phyloP scores from a whole-genome alignment of 2,797 vertebrate species.

The Mus caroli region DNA sequence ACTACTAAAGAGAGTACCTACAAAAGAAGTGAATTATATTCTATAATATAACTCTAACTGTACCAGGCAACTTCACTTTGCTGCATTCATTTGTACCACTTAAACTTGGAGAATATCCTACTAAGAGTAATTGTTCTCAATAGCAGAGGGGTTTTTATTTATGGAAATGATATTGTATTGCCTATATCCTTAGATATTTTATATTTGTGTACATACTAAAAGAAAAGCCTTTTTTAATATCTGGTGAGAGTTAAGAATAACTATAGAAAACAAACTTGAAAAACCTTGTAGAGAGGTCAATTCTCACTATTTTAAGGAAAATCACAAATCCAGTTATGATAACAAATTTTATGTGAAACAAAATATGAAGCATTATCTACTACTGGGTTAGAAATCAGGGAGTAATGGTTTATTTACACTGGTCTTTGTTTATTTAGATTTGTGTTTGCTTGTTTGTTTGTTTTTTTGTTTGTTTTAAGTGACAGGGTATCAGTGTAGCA shows the following conservation, averaged over 20 bases:
- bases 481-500: background rate
- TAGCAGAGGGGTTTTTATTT: background rate
- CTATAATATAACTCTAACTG: background rate
- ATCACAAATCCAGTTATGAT: background rate
- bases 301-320: background rate
- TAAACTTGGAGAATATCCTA: background rate
- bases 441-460: too few species aligned
- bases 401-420: background rate
- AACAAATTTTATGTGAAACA: background rate
- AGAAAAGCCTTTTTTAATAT: background rate
- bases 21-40: constrained; percentile 25
- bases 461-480: background rate
- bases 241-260: background rate
- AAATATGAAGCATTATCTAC: background rate
- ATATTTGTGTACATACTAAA: background rate
- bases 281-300: background rate
- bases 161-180: background rate
- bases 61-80: background rate
- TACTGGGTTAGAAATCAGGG: background rate
- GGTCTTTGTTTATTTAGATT: background rate
- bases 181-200: background rate
- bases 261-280: background rate
- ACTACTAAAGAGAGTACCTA: background rate
- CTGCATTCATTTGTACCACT: constrained; percentile 1
- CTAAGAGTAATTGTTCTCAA: background rate